Percentiles rank a stretch among this genome's conserved stretches.
These are phyloP conservation scores for Dryobates pubescens DNA, from an alignment of 2,797 vertebrate species.

Conservation along the genomic window DNA sequence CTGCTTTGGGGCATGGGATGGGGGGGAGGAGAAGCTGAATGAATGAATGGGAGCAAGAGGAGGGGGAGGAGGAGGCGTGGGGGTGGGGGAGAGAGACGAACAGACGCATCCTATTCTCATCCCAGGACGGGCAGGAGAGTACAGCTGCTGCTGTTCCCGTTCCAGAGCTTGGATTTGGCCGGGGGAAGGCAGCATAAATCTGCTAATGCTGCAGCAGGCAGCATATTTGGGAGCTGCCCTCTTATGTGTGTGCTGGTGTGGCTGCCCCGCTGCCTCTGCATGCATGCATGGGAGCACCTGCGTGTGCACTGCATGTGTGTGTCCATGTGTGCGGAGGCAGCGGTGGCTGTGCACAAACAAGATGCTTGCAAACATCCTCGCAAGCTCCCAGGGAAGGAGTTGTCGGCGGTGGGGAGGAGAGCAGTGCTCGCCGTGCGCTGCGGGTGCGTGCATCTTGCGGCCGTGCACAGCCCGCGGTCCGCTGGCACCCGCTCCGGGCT, in stretches of 20 bases:
- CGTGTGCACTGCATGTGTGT: not conserved
- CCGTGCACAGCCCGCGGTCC: not conserved
- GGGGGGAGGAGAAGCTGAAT: constrained; percentile 52
- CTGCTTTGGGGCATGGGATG: constrained; percentile 43
- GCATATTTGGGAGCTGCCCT: constrained; percentile 2
- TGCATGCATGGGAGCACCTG: not conserved
- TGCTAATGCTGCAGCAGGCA: constrained; percentile 52
- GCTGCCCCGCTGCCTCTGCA: not conserved
- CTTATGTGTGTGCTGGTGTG: not conserved
- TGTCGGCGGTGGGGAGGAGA: not conserved
- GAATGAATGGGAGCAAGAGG: constrained; percentile 65
- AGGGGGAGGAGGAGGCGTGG: constrained; percentile 30
- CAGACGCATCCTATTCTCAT: constrained; percentile 47
- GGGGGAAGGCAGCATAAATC: constrained; percentile 54
- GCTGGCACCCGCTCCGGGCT: not conserved
- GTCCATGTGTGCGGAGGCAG: not conserved
- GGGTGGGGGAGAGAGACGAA: not conserved
- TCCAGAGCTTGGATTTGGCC: constrained; percentile 32
- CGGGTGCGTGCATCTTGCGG: not conserved
- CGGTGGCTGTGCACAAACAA: not conserved
- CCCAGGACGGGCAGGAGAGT: constrained; percentile 45
- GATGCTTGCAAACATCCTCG: not conserved
- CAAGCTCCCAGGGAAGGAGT: not conserved
- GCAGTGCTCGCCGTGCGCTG: not conserved
- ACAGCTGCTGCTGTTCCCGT: constrained; percentile 36